Conservation (phyloP, 35 echinoderm and acorn worm species). For the Lytechinus pictus region DNA sequence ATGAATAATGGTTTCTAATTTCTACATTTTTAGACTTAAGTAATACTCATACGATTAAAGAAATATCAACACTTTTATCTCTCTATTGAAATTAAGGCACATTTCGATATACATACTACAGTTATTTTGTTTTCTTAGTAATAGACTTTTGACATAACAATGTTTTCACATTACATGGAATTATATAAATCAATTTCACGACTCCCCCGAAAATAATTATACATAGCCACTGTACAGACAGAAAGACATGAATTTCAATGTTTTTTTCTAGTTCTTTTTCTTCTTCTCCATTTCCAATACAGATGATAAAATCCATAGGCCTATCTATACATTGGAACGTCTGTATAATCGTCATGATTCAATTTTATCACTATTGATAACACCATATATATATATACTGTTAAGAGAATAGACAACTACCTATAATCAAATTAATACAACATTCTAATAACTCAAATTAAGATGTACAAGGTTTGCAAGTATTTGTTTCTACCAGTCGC, state of each 20-base stretch:
- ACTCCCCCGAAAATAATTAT: not conserved
- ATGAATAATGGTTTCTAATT: not conserved
- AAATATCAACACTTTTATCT: not conserved
- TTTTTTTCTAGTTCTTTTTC: not conserved
- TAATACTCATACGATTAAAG: not conserved
- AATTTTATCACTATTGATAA: not conserved
- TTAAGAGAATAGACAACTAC: not conserved
- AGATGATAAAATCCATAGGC: not conserved
- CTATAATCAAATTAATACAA: not conserved
- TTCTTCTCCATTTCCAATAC: not conserved
- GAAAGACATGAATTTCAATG: not conserved
- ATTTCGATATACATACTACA: not conserved
- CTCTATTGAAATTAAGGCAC: not conserved
- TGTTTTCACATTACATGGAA: not conserved
- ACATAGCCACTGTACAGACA: not conserved
- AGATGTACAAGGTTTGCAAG: not conserved
- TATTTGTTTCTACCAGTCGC: not conserved
- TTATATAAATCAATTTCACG: not conserved
- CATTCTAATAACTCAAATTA: too few species aligned
- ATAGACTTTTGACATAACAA: not conserved
- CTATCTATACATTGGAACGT: not conserved
- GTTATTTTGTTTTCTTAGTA: not conserved
- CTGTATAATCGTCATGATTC: not conserved
- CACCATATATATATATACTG: constrained; percentile 5
- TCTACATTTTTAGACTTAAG: not conserved